Base-by-base conservation (phyloP, 2,888 invertebrate species). In the Brachypalpus laphriformis region DNA sequence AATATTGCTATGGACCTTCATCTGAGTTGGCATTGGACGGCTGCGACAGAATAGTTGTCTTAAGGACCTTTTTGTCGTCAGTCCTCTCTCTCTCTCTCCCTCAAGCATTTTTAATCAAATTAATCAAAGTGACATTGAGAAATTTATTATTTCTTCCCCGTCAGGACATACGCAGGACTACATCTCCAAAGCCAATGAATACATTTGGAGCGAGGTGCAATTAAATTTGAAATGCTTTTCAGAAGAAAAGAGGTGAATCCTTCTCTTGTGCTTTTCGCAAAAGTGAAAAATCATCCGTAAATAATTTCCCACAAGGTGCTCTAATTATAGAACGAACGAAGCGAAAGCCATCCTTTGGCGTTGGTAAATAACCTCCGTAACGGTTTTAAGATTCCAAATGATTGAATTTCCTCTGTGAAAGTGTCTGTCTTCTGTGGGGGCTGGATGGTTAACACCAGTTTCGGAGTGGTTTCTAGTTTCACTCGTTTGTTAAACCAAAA, bases 111-210 rank as follows among this genome's bases (percentile, higher is more conserved):
- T 78, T 82, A 82, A 82, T 82, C 66, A 68, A 66, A 82, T 82
- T 82, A 74, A 82, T 82, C 82, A 82, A 66, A 72, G 66, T 77
- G 72, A 77, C 82, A 59, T 57, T 57, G 59, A 66, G 71, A 77
- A 66, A 82, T 77, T 82, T 72, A 66, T 70, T 72, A 66, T 77
- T 37, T 25, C 54, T 18, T 20, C 14, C 42, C 47, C 56, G 20
- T 20, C 11, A 25, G 22, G 70, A 22, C 22, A 56, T 14, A 61
- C 51, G 2, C 0, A 49, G 20, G 34, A 25, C 37, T 16, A 7
- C 7, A 54, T 40, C 25, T 54, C 45, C 31, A 31, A 45, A 45
- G 14, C 47, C 31, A 22, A 49, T 37, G 28, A 31, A 28, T 49
- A 34, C 16, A 22, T 22, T 51, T 11, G 6, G 11, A 63, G 25